phyloP scores from a whole-genome alignment of 2,797 vertebrate species.

The Podarcis siculus region DNA sequence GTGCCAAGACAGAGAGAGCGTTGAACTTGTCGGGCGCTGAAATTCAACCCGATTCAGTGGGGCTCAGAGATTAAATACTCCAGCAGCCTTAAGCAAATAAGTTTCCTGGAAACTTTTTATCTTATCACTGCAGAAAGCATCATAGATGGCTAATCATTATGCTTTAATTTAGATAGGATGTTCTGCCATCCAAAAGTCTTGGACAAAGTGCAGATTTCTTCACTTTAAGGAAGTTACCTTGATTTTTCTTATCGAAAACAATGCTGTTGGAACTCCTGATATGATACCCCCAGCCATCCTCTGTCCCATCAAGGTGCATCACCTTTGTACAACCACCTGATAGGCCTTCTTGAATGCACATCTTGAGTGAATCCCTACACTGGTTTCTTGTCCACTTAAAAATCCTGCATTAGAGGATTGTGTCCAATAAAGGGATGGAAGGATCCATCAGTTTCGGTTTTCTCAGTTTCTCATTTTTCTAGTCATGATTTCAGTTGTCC shows the following conservation, averaged over 20 bases:
- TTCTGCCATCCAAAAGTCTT: neutral
- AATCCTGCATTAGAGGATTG: too few species aligned
- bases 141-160: neutral
- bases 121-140: conserved; percentile 12
- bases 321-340: neutral
- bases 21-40: neutral
- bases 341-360: too few species aligned
- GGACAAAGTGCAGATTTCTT: neutral
- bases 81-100: neutral
- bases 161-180: neutral
- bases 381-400: neutral
- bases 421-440: too few species aligned
- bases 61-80: neutral
- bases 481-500: too few species aligned
- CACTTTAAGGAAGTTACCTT: neutral
- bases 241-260: neutral
- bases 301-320: neutral
- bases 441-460: too few species aligned
- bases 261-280: neutral
- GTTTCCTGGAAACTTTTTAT: neutral
- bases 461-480: too few species aligned
- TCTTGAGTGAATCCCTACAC: neutral
- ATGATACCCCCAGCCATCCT: neutral
- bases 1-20: neutral
- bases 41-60: neutral